phyloP scores from a whole-genome alignment of 1,140 invertebrate species.

The Steinernema feltiae region DNA sequence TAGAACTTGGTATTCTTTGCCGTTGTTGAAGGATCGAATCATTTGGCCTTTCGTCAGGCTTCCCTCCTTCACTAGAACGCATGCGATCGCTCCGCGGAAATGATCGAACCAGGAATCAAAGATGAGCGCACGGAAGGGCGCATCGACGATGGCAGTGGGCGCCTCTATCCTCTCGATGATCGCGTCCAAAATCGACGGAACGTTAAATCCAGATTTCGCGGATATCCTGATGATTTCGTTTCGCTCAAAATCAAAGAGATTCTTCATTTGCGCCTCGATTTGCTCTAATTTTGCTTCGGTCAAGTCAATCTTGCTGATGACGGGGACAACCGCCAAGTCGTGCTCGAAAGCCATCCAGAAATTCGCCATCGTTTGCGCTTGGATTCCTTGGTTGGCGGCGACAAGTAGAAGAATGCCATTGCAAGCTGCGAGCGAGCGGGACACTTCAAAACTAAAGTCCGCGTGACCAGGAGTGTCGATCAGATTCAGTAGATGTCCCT shows the following conservation, averaged over 20 bases:
- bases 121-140: constrained; percentile 72
- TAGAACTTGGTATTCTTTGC: constrained; percentile 73
- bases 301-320: constrained; percentile 93
- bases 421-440: constrained; percentile 75
- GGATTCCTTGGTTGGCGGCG: constrained; percentile 91
- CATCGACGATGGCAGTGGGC: constrained; percentile 64
- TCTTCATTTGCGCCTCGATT: constrained; percentile 70
- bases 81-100: constrained; percentile 74
- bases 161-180: constrained; percentile 60
- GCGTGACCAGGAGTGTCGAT: constrained; percentile 98
- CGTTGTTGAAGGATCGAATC: constrained; percentile 66
- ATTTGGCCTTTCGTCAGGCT: constrained; percentile 58
- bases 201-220: constrained; percentile 68
- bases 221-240: constrained; percentile 69
- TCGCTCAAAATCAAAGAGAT: constrained; percentile 76
- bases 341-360: constrained; percentile 82
- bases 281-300: constrained; percentile 59
- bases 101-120: constrained; percentile 91
- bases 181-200: constrained; percentile 58
- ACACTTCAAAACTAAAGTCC: constrained; percentile 92
- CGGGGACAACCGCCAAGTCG: constrained; percentile 78
- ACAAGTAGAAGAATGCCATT: constrained; percentile 89
- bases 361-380: constrained; percentile 95
- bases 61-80: constrained; percentile 65
- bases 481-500: constrained; percentile 80